Percentiles rank a stretch among this genome's conserved stretches.
Evolutionary conservation across 2,797 vertebrate species (phyloP).

Genomic region (Syngnathus acus): DNA sequence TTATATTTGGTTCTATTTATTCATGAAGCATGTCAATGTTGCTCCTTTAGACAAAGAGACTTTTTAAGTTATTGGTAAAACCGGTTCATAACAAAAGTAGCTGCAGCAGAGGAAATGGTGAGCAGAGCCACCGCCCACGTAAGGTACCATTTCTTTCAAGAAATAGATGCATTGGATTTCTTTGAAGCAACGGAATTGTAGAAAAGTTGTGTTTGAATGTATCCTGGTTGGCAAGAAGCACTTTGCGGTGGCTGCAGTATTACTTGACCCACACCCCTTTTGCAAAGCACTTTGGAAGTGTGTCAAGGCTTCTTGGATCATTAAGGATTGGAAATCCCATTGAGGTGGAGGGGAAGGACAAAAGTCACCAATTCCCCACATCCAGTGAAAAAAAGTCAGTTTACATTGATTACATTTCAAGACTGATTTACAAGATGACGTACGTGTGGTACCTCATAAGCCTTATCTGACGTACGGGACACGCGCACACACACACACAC

Average conservation of each 20-base stretch:
- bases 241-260: conserved; percentile 42
- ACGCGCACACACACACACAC: too few relatives aligned
- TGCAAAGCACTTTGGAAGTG: conserved; percentile 40
- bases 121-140: not conserved
- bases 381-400: too few relatives aligned
- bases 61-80: conserved; percentile 50
- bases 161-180: not conserved
- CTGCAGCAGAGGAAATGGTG: not conserved
- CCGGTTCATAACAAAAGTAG: conserved; percentile 11
- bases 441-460: not conserved
- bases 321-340: not conserved
- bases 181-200: not conserved
- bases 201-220: conserved; percentile 48
- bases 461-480: not conserved
- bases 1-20: conserved; percentile 65
- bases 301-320: not conserved
- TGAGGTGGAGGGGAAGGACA: too few relatives aligned
- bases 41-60: conserved; percentile 30
- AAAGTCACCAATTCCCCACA: not conserved
- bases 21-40: conserved; percentile 24
- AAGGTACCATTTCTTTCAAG: not conserved
- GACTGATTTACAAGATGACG: not conserved
- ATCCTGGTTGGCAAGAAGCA: conserved; percentile 39
- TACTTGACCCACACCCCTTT: conserved; percentile 7
- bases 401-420: not conserved